These are phyloP conservation scores for Latrodectus geometricus DNA, from an alignment of 1,140 invertebrate genomes.

Conservation along the genomic window DNA sequence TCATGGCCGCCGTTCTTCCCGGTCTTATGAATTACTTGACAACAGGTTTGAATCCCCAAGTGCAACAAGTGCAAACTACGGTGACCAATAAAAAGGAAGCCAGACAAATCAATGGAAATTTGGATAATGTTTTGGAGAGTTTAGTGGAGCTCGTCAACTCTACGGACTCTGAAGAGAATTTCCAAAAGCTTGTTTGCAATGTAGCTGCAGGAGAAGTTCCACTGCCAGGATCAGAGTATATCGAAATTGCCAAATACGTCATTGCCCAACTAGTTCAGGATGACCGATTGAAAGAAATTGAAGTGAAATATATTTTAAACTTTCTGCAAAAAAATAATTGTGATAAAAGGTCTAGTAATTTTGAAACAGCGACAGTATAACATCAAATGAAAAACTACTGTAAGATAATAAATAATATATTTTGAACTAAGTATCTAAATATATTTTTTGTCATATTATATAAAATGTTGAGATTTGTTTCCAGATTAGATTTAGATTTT, in stretches of 20 bases:
- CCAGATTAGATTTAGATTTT: too few relatives aligned
- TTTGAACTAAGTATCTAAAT: too few relatives aligned
- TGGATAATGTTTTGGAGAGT: slow-evolving; percentile 15
- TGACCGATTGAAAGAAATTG: slow-evolving; percentile 18
- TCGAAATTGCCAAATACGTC: slow-evolving; percentile 1
- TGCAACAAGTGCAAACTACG: slow-evolving; percentile 12
- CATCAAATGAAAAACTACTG: too few relatives aligned
- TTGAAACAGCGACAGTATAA: neutral
- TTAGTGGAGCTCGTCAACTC: slow-evolving; percentile 7
- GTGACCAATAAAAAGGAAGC: slow-evolving; percentile 21
- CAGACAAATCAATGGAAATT: neutral
- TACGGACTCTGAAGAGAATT: slow-evolving; percentile 27
- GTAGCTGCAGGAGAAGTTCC: neutral
- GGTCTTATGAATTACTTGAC: slow-evolving; percentile 47
- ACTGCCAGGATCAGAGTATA: slow-evolving; percentile 2
- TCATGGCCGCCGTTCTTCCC: slow-evolving; percentile 26
- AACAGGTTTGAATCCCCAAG: neutral
- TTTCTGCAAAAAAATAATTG: slow-evolving; percentile 39
- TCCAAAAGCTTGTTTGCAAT: slow-evolving; percentile 32
- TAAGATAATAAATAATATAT: too few relatives aligned
- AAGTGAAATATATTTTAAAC: slow-evolving; percentile 17
- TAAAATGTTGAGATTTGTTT: too few relatives aligned
- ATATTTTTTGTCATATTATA: too few relatives aligned
- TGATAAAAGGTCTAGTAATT: slow-evolving; percentile 4
- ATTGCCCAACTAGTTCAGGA: slow-evolving; percentile 24